Evolutionary conservation across 2,113 vertebrate species (phyloP).

Genomic region (Condylura cristata): DNA sequence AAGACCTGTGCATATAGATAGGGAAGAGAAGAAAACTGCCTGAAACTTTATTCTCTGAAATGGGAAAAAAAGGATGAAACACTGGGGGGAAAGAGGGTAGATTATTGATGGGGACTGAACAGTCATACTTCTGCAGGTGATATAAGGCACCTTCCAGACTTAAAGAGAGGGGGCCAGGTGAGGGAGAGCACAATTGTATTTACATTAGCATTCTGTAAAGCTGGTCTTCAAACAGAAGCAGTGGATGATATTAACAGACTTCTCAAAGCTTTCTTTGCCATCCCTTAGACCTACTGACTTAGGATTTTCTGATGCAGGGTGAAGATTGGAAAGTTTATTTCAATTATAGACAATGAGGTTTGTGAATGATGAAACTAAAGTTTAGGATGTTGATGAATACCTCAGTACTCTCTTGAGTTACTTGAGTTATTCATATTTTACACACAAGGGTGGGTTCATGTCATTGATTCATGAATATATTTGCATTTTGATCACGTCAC

Average conservation of each 20-base stretch:
- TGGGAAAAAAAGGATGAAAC: background rate
- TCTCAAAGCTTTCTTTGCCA: background rate
- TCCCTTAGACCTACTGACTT: background rate
- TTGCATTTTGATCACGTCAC: background rate
- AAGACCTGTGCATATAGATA: background rate
- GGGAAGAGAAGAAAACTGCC: background rate
- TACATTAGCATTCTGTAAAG: background rate
- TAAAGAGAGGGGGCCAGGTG: background rate
- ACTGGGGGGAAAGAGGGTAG: background rate
- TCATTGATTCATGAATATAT: background rate
- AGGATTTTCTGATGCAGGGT: background rate
- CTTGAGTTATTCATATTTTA: background rate
- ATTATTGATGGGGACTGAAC: background rate
- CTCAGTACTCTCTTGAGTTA: background rate
- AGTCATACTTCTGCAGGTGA: background rate
- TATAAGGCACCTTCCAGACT: background rate
- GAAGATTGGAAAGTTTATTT: background rate
- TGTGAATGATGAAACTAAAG: background rate
- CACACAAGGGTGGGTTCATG: rapidly evolving
- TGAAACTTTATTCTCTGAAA: background rate
- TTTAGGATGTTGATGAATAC: background rate
- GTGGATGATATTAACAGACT: background rate
- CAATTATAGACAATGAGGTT: background rate
- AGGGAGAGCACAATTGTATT: background rate
- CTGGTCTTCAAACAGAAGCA: background rate